A percentile compares a stretch with the other conserved stretches of the same genome.
phyloP scores from a whole-genome alignment of 2,888 invertebrate genomes.

The Seira ritae region DNA sequence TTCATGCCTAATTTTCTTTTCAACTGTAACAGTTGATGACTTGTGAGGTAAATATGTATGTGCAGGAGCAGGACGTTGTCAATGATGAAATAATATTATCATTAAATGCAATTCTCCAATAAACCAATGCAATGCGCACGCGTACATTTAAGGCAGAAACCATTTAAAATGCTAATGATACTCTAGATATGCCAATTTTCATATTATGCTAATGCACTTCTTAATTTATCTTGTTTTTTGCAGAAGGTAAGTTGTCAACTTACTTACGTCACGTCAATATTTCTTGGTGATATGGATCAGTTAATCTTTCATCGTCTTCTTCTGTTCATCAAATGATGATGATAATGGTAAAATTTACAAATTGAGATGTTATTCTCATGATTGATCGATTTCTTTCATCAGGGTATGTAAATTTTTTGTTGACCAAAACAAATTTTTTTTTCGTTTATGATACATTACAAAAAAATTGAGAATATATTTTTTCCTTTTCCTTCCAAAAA shows the following conservation, averaged over 20 bases:
- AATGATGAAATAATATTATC: slow-evolving; percentile 37
- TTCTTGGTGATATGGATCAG: slow-evolving; percentile 49
- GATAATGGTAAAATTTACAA: slow-evolving; percentile 28
- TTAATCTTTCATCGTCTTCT: slow-evolving; percentile 19
- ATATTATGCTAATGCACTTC: slow-evolving; percentile 34
- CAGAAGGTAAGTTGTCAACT: slow-evolving; percentile 65
- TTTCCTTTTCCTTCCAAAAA: no score
- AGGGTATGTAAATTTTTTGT: background rate
- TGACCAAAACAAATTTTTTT: background rate
- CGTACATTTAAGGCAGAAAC: no score
- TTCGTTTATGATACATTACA: no score
- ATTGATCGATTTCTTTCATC: background rate
- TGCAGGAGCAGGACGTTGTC: slow-evolving; percentile 8
- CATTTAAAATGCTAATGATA: no score
- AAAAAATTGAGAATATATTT: no score
- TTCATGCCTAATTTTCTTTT: background rate
- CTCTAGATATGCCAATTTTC: no score
- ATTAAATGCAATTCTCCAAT: background rate
- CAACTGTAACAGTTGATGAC: slow-evolving; percentile 21
- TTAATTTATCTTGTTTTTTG: slow-evolving; percentile 59
- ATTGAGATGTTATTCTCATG: slow-evolving; percentile 42
- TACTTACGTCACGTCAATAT: slow-evolving; percentile 49
- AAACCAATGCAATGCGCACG: no score
- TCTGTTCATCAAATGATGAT: background rate
- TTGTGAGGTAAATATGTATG: slow-evolving; percentile 2